phyloP scores from a whole-genome alignment of 2,797 vertebrate genomes.

The Scomberomorus guttatus region DNA sequence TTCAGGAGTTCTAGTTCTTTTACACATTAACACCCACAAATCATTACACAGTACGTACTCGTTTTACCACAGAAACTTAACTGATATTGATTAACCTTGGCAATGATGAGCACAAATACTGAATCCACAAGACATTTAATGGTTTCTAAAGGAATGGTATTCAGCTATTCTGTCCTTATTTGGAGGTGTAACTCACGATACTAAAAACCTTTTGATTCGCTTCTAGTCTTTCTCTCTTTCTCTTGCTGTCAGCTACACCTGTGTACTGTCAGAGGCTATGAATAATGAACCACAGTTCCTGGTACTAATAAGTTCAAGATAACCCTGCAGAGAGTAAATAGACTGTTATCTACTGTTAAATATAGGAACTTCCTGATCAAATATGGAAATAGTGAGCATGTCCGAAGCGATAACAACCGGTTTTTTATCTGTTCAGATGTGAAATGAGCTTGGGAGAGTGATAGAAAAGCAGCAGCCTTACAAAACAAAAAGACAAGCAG shows the following conservation, averaged over 20 bases:
- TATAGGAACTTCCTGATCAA: slow-evolving; percentile 47
- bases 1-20: neutral
- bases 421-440: slow-evolving; percentile 37
- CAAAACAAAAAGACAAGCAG: slow-evolving; percentile 24
- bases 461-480: slow-evolving; percentile 14
- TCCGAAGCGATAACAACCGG: slow-evolving; percentile 34
- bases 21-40: slow-evolving; percentile 2
- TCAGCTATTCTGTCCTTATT: slow-evolving; percentile 55
- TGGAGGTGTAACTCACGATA: slow-evolving; percentile 36
- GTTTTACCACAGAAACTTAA: slow-evolving; percentile 6
- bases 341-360: slow-evolving; percentile 30
- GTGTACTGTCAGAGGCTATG: slow-evolving; percentile 46
- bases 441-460: slow-evolving; percentile 12
- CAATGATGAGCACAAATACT: slow-evolving; percentile 29
- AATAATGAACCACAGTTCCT: slow-evolving; percentile 64
- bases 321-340: slow-evolving; percentile 46
- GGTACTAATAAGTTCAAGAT: slow-evolving; percentile 47
- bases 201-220: slow-evolving; percentile 41
- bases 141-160: slow-evolving; percentile 56
- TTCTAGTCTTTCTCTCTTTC: slow-evolving; percentile 22
- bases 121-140: slow-evolving; percentile 11
- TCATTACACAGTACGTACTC: neutral
- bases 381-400: slow-evolving; percentile 41
- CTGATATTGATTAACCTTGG: slow-evolving; percentile 5
- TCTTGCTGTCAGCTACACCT: slow-evolving; percentile 51